Evolutionary conservation across 92 coral and sea anemone genomes (phyloP), one percentile per base, ranked within the genome.

Genomic region (Porites cylindrica): DNA sequence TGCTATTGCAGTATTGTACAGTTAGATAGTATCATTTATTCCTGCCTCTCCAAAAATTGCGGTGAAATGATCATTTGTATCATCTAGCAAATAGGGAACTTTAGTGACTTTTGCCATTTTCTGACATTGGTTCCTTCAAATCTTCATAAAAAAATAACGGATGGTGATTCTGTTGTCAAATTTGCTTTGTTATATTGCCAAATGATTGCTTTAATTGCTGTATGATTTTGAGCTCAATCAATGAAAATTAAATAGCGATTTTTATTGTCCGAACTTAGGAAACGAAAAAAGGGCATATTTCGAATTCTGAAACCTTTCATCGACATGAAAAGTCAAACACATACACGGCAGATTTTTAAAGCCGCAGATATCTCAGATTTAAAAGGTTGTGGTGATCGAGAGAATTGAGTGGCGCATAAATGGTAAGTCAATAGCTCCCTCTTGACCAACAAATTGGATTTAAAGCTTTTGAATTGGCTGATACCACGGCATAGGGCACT

Each of bases 111-210:
- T 67, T 23, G 70, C 23, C 68, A 24, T 65, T 65, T 8, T 65
- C 21, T 65, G 70, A 65, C 70, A 65, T 65, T 16, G 70, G 26
- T 65, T 65, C 18, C 70, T 65, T 65, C 70, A 65, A 65, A 65
- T 65, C 68, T 66, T 66, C 71, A 66, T 66, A n/a, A 66, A 66
- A 66, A 66, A 63, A 11, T 66, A n/a, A 66, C 71, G 71, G 71
- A 66, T 66, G 71, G 71, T 66, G 71, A 66, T 66, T 66, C 71
- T 66, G 71, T 20, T 19, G 29, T 66, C 71, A 66, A 66, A n/a
- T 66, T 66, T 66, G 71, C 71, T 66, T 66, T 66, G 71, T 20
- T 66, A 19, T 66, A 66, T 66, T 66, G 71, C 26, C 71, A n/a
- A 66, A 66, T 66, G 19, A 66, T 66, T 66, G 71, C 71, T 66